Evolutionary conservation across 2,797 vertebrate genomes (phyloP).

Genomic region (Carapus acus): DNA sequence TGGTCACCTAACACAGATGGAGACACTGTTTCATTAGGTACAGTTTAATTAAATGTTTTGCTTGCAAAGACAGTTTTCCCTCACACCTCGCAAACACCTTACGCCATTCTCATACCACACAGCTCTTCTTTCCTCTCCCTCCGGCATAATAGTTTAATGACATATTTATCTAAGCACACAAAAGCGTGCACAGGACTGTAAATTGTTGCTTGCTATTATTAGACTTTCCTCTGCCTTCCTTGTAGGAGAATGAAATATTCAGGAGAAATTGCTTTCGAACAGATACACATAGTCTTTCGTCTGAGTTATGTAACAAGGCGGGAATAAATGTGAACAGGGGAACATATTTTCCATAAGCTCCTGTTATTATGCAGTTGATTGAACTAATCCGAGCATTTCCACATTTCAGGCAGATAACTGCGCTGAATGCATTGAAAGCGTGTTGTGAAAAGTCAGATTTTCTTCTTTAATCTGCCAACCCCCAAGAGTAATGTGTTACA

Average conservation of each 20-base stretch:
- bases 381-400: conserved; percentile 29
- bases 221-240: conserved; percentile 24
- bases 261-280: conserved; percentile 56
- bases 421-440: conserved; percentile 43
- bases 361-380: conserved; percentile 38
- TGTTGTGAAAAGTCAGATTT: conserved; percentile 32
- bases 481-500: conserved; percentile 52
- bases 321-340: conserved; percentile 41
- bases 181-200: conserved; percentile 17
- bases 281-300: conserved; percentile 40
- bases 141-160: background rate
- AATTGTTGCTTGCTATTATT: conserved; percentile 11
- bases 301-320: conserved; percentile 58
- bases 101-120: conserved; percentile 7
- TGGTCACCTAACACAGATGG: conserved; percentile 59
- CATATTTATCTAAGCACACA: conserved; percentile 6
- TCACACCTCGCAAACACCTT: no score
- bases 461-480: conserved; percentile 22
- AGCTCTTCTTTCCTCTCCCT: conserved; percentile 1
- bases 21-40: conserved; percentile 47
- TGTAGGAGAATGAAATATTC: conserved; percentile 63
- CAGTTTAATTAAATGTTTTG: conserved; percentile 50
- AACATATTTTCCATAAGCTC: conserved; percentile 3
- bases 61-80: conserved; percentile 43
- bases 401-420: conserved; percentile 21